These are phyloP conservation scores for Phorcus lineatus DNA, from an alignment of 2,888 invertebrate genomes.

Conservation along the genomic window DNA sequence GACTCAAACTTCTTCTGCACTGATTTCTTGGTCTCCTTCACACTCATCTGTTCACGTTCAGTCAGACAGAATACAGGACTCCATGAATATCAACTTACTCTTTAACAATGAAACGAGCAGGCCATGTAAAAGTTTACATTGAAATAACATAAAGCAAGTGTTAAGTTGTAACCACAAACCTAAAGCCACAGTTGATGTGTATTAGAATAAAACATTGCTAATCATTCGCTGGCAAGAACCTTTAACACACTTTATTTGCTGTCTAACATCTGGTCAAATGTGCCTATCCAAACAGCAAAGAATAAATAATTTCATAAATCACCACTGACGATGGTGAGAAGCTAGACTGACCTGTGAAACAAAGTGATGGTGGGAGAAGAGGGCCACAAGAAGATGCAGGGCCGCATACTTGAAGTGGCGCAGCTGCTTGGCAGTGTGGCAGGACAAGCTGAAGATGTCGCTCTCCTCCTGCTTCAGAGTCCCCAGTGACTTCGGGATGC, in stretches of 20 bases:
- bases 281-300: background rate
- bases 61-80: too few relatives aligned
- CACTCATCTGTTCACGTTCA: background rate
- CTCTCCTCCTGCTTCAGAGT: conserved; percentile 54
- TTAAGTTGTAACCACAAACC: too few relatives aligned
- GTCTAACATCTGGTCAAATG: background rate
- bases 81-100: too few relatives aligned
- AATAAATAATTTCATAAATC: too few relatives aligned
- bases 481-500: conserved; percentile 38
- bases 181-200: too few relatives aligned
- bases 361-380: conserved; percentile 83
- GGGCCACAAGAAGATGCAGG: conserved; percentile 83
- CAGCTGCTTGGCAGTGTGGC: conserved; percentile 84
- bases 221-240: too few relatives aligned
- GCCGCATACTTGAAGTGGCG: conserved; percentile 89
- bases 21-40: conserved; percentile 55
- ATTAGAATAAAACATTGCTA: too few relatives aligned
- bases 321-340: too few relatives aligned
- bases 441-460: conserved; percentile 57
- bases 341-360: conserved; percentile 80
- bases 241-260: background rate
- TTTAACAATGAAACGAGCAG: too few relatives aligned
- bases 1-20: conserved; percentile 82
- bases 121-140: too few relatives aligned
- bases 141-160: too few relatives aligned